These are phyloP conservation scores for Apodemia mormo DNA, from an alignment of 2,888 invertebrate species.

Conservation along the genomic window DNA sequence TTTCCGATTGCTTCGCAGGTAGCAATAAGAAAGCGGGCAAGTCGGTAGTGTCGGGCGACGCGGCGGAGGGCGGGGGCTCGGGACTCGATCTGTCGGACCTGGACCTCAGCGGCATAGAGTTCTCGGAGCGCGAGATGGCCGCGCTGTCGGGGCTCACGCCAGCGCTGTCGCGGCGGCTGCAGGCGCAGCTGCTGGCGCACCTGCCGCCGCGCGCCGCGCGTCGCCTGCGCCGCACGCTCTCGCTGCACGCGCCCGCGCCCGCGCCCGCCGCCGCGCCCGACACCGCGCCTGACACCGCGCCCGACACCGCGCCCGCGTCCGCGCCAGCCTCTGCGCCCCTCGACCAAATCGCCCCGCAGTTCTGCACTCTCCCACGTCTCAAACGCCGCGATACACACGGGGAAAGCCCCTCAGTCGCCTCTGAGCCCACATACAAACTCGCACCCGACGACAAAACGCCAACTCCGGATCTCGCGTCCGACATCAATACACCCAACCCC, in stretches of 20 bases:
- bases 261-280: constrained; percentile 43
- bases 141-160: constrained; percentile 81
- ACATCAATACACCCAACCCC: constrained; percentile 28
- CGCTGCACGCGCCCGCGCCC: constrained; percentile 53
- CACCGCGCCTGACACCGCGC: constrained; percentile 42
- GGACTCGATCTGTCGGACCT: constrained; percentile 83
- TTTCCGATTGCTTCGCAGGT: constrained; percentile 78
- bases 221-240: constrained; percentile 84
- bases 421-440: constrained; percentile 34
- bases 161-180: constrained; percentile 86
- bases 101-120: constrained; percentile 85
- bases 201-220: constrained; percentile 86
- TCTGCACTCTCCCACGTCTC: constrained; percentile 61
- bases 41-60: constrained; percentile 55
- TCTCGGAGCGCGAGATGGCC: constrained; percentile 86
- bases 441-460: constrained; percentile 13
- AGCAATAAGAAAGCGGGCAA: constrained; percentile 69
- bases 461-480: constrained; percentile 20
- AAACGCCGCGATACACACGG: constrained; percentile 46
- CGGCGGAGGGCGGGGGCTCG: constrained; percentile 43
- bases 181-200: constrained; percentile 86
- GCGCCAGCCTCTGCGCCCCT: constrained; percentile 48
- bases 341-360: constrained; percentile 44
- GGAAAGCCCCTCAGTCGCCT: constrained; percentile 33
- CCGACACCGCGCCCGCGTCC: constrained; percentile 30